These are phyloP conservation scores for Trichopria drosophilae DNA, from an alignment of 2,888 invertebrate genomes.

Conservation along the genomic window DNA sequence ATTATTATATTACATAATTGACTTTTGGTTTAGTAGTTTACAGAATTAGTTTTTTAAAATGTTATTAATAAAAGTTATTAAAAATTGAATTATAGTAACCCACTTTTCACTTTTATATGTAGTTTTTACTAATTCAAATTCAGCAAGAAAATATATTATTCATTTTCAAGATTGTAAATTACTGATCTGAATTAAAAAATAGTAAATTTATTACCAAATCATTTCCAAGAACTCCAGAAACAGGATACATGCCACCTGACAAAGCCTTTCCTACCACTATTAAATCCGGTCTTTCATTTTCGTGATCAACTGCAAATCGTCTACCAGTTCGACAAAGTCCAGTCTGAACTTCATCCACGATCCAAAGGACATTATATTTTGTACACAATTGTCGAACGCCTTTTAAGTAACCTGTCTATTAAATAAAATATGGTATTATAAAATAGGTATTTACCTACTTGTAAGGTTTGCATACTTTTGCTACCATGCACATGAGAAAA, in stretches of 20 bases:
- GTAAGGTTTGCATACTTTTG: too few species aligned
- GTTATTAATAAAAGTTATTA: background rate
- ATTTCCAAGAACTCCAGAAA: constrained; percentile 70
- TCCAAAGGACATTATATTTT: constrained; percentile 78
- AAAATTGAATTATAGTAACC: background rate
- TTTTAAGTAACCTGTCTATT: constrained; percentile 68
- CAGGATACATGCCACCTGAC: constrained; percentile 81
- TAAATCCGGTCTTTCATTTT: constrained; percentile 75
- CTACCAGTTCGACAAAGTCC: constrained; percentile 82
- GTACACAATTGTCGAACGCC: constrained; percentile 73
- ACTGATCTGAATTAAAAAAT: too few species aligned
- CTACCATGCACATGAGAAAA: too few species aligned
- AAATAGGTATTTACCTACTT: too few species aligned
- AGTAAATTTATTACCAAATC: constrained; percentile 65
- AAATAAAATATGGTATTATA: too few species aligned
- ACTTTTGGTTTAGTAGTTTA: background rate
- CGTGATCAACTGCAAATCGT: constrained; percentile 73
- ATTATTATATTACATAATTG: too few species aligned
- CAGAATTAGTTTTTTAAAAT: constrained; percentile 1
- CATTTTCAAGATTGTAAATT: too few species aligned
- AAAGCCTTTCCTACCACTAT: constrained; percentile 79
- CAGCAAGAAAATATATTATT: too few species aligned
- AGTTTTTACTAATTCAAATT: too few species aligned
- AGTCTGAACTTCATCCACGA: constrained; percentile 85
- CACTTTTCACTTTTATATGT: background rate